A percentile compares a stretch with the other conserved stretches of the same genome.
Conservation (phyloP, 2,888 invertebrate species). For the Epistrophe grossulariae region DNA sequence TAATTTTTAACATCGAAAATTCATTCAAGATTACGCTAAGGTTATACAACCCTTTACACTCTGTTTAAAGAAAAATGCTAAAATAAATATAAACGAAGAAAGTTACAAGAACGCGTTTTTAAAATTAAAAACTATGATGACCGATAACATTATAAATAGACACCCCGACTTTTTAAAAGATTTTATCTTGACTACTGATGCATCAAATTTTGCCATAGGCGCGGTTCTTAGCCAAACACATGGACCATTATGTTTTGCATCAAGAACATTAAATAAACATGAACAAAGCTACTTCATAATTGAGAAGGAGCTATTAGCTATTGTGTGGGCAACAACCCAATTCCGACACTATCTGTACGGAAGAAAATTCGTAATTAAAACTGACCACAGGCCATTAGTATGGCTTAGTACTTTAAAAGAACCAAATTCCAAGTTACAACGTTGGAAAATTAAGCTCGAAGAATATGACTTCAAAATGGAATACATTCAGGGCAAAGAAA, state of each 20-base stretch:
- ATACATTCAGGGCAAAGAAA: slow-evolving; percentile 8
- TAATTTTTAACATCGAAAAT: too few relatives aligned
- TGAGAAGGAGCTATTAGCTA: not conserved
- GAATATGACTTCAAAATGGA: slow-evolving; percentile 19
- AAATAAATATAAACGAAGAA: not conserved
- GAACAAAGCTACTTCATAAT: not conserved
- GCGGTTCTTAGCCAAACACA: slow-evolving; percentile 19
- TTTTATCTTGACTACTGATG: slow-evolving; percentile 53
- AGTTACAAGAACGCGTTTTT: not conserved
- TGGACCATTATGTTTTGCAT: slow-evolving; percentile 4
- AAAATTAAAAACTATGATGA: not conserved
- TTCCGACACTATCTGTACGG: not conserved
- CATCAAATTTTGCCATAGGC: slow-evolving; percentile 25
- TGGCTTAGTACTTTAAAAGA: slow-evolving; percentile 8
- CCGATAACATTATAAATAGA: not conserved
- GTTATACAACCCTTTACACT: not conserved
- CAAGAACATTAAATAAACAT: slow-evolving; percentile 6
- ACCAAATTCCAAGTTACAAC: slow-evolving; percentile 4
- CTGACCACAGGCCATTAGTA: not conserved
- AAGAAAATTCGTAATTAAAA: not conserved
- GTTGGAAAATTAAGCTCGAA: slow-evolving; percentile 9
- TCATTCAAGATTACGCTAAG: not conserved
- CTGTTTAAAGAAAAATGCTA: not conserved
- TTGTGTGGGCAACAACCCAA: not conserved
- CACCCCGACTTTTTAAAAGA: slow-evolving; percentile 55